A percentile compares a stretch with the other conserved stretches of the same genome.
phyloP scores from a whole-genome alignment of 2,797 vertebrate species.

The Mormyrus hasselquistii region DNA sequence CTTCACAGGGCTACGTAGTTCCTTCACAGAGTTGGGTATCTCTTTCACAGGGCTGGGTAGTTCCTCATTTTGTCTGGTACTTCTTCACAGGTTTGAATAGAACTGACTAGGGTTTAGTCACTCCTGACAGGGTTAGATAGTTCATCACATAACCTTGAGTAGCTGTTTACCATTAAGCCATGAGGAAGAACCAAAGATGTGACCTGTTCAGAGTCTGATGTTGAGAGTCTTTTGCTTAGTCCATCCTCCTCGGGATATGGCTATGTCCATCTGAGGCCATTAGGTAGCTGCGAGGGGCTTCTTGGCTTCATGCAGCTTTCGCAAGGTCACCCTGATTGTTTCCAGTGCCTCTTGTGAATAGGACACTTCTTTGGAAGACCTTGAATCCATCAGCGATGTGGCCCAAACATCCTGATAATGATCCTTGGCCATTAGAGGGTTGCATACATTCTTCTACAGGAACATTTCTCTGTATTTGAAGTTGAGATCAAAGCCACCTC shows the following conservation, averaged over 20 bases:
- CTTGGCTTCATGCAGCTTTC: background rate
- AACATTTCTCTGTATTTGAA: slow-evolving; percentile 20
- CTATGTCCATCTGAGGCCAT: background rate
- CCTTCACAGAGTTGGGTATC: background rate
- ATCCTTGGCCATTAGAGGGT: slow-evolving; percentile 18
- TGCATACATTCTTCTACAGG: background rate
- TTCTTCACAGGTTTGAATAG: background rate
- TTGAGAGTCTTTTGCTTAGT: background rate
- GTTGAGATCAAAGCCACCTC: slow-evolving; percentile 22
- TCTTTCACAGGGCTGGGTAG: background rate
- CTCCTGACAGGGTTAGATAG: background rate
- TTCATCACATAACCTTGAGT: background rate
- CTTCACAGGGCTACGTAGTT: background rate
- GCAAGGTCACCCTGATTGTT: background rate
- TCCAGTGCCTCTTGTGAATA: background rate
- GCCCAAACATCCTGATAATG: slow-evolving; percentile 15
- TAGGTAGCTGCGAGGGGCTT: background rate
- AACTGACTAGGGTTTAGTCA: background rate
- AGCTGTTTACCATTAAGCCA: background rate
- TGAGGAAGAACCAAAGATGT: background rate
- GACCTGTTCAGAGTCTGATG: background rate
- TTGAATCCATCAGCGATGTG: slow-evolving; percentile 7
- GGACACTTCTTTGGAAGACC: background rate
- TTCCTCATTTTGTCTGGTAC: background rate
- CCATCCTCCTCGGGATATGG: background rate